Percentiles rank a stretch among this genome's conserved stretches.
Conservation (phyloP, 2,797 vertebrate species). For the Bufotes viridis region DNA sequence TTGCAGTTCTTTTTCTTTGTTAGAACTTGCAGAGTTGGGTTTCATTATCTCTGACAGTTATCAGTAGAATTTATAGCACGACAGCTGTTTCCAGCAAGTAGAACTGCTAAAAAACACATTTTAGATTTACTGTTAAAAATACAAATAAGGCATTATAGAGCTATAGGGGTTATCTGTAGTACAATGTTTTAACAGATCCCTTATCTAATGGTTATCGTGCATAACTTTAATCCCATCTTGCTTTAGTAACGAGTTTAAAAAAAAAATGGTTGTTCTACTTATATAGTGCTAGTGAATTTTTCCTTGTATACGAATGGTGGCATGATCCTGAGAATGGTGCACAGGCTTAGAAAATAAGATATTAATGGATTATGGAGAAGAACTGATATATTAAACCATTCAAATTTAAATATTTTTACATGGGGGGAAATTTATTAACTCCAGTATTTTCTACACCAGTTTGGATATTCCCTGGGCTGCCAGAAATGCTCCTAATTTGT, state of each 20-base stretch:
- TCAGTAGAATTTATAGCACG: slow-evolving; percentile 63
- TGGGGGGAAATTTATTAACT: too few relatives aligned
- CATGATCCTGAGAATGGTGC: not conserved
- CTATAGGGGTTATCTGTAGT: slow-evolving; percentile 61
- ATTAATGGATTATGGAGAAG: too few relatives aligned
- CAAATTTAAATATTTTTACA: too few relatives aligned
- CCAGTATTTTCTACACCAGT: too few relatives aligned
- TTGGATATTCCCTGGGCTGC: too few relatives aligned
- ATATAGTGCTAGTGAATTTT: slow-evolving; percentile 5
- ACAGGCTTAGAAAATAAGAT: not conserved
- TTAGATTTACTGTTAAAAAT: slow-evolving; percentile 63
- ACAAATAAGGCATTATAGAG: slow-evolving; percentile 61
- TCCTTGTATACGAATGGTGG: slow-evolving; percentile 6
- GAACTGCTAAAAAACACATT: slow-evolving; percentile 62
- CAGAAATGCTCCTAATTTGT: too few relatives aligned
- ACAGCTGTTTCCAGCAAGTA: slow-evolving; percentile 63
- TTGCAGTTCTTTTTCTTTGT: slow-evolving; percentile 59
- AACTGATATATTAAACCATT: too few relatives aligned
- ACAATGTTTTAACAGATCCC: slow-evolving; percentile 59
- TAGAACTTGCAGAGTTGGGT: slow-evolving; percentile 61
- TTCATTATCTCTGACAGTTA: slow-evolving; percentile 64
- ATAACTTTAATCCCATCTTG: slow-evolving; percentile 48
- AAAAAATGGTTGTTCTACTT: slow-evolving; percentile 23
- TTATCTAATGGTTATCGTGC: slow-evolving; percentile 51
- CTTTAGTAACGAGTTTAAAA: slow-evolving; percentile 29